Conservation (phyloP, 2,888 invertebrate genomes). For the Euphydryas editha region DNA sequence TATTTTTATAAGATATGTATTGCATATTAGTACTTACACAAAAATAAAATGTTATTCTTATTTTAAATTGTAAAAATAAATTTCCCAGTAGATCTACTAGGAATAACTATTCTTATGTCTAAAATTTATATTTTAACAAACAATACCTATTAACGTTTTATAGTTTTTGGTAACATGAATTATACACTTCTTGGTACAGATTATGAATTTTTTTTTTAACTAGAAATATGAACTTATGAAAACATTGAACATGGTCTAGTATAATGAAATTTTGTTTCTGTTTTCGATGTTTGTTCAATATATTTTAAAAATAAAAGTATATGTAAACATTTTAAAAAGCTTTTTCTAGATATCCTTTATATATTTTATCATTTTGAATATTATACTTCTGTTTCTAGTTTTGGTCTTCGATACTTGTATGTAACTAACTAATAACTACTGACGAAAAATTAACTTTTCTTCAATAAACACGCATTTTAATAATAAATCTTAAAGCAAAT, state of each 20-base stretch:
- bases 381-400: constrained; percentile 1
- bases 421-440: constrained; percentile 6
- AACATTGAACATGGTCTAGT: neutral
- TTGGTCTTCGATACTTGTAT: constrained; percentile 12
- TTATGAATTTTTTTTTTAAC: constrained; percentile 5
- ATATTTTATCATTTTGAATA: constrained; percentile 6
- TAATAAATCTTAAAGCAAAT: neutral
- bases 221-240: neutral
- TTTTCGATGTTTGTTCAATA: neutral
- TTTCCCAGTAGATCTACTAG: constrained; percentile 66
- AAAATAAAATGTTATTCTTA: constrained; percentile 78
- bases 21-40: constrained; percentile 79
- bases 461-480: neutral
- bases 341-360: neutral
- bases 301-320: neutral
- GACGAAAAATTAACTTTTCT: neutral
- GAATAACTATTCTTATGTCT: constrained; percentile 79
- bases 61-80: constrained; percentile 80
- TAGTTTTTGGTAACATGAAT: constrained; percentile 77
- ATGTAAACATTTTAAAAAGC: neutral
- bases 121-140: constrained; percentile 75
- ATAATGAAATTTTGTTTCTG: neutral
- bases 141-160: constrained; percentile 53
- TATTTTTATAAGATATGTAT: constrained; percentile 76
- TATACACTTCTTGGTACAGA: constrained; percentile 55